These are phyloP conservation scores for Aselliscus stoliczkanus DNA, from an alignment of 2,797 vertebrate species.

Conservation along the genomic window DNA sequence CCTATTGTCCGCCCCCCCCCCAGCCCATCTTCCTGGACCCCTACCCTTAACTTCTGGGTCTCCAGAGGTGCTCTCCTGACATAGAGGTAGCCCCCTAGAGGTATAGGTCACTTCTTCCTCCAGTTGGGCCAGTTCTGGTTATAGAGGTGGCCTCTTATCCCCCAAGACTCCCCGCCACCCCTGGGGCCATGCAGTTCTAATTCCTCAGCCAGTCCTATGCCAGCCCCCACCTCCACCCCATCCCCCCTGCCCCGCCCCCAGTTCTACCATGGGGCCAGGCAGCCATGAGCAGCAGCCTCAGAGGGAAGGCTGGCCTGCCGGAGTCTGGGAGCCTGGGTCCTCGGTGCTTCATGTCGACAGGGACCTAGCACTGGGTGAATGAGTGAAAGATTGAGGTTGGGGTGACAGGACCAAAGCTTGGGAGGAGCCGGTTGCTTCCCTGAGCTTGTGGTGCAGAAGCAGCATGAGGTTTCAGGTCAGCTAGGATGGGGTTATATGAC, in stretches of 20 bases:
- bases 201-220: background rate
- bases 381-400: background rate
- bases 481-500: background rate
- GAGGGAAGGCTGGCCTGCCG: background rate
- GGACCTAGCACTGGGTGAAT: background rate
- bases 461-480: background rate
- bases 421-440: background rate
- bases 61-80: background rate
- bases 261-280: background rate
- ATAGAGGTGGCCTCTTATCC: background rate
- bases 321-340: background rate
- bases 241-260: background rate
- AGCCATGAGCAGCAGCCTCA: background rate
- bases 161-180: background rate
- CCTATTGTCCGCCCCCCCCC: background rate
- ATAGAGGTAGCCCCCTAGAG: background rate
- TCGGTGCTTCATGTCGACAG: too few relatives aligned
- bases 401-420: background rate
- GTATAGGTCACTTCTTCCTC: background rate
- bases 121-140: background rate
- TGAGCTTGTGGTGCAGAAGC: background rate
- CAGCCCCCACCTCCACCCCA: too few relatives aligned
- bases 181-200: fast-evolving
- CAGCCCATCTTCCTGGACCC: background rate
- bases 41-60: background rate